phyloP scores from a whole-genome alignment of 2,797 vertebrate species.

The Rhynchonycteris naso region DNA sequence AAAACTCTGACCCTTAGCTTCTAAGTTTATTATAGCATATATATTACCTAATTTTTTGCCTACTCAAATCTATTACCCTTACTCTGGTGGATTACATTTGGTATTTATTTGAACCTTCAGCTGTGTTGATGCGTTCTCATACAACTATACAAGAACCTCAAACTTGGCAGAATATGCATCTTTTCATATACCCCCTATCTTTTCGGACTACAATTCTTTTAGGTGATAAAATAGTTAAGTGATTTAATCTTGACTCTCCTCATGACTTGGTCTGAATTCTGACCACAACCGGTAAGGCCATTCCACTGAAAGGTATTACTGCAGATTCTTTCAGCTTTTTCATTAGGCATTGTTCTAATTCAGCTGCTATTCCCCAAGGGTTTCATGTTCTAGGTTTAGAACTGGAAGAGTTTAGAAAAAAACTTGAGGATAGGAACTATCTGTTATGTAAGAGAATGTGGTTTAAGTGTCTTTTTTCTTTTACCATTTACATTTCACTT shows the following conservation, averaged over 20 bases:
- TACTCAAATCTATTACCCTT: background rate
- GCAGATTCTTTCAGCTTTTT: background rate
- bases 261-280: background rate
- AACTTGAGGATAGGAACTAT: background rate
- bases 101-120: background rate
- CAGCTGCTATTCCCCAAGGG: background rate
- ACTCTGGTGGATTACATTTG: background rate
- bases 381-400: slow-evolving; percentile 14
- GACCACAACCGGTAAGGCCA: background rate
- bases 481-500: slow-evolving; percentile 8
- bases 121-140: background rate
- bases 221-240: background rate
- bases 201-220: background rate
- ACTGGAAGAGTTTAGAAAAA: background rate
- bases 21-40: background rate
- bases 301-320: background rate
- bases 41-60: background rate
- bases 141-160: background rate
- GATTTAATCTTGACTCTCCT: background rate
- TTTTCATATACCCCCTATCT: background rate
- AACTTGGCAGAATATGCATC: background rate
- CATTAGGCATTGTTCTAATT: background rate
- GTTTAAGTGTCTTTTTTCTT: slow-evolving; percentile 1
- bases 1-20: background rate
- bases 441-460: background rate